Percentiles rank a stretch among this genome's conserved stretches.
These are phyloP conservation scores for Siderastrea radians DNA, from an alignment of 92 coral and sea anemone genomes.

Conservation along the genomic window DNA sequence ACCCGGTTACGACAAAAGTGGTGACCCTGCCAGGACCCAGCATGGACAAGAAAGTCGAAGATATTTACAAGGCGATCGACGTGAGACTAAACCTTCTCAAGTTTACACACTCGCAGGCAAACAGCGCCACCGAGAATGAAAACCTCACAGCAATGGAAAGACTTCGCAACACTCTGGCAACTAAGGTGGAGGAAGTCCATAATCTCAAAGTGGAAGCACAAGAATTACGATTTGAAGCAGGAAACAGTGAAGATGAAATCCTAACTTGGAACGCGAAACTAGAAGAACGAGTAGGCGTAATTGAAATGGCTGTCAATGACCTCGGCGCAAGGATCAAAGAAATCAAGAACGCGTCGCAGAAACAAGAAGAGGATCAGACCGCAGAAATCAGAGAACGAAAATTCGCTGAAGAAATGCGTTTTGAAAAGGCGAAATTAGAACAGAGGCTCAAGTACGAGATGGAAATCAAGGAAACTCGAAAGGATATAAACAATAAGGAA, in stretches of 20 bases:
- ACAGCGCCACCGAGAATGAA: background rate
- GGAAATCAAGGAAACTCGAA: slow-evolving; percentile 1
- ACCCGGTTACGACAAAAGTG: slow-evolving; percentile 15
- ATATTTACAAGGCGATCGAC: background rate
- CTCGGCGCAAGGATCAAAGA: background rate
- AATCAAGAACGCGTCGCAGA: slow-evolving; percentile 1
- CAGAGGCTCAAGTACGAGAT: slow-evolving; percentile 11
- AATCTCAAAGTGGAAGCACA: slow-evolving; percentile 15
- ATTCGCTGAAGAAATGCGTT: background rate
- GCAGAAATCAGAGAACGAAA: background rate
- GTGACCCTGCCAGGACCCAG: slow-evolving; percentile 27
- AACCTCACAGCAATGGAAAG: slow-evolving; percentile 1
- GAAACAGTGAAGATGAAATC: slow-evolving; percentile 13
- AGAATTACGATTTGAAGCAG: slow-evolving; percentile 10
- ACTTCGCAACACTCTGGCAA: slow-evolving; percentile 7
- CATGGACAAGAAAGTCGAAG: background rate
- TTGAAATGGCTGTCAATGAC: slow-evolving; percentile 19
- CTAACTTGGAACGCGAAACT: slow-evolving; percentile 2
- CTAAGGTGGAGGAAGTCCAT: slow-evolving; percentile 8
- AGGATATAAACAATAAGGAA: background rate
- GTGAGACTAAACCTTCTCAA: slow-evolving; percentile 2
- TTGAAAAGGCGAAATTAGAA: slow-evolving; percentile 12
- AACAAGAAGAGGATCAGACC: slow-evolving; percentile 16
- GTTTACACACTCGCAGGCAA: background rate
- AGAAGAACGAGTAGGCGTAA: slow-evolving; percentile 10